These are phyloP conservation scores for Mus caroli DNA, from an alignment of 2,797 vertebrate genomes.

Conservation along the genomic window DNA sequence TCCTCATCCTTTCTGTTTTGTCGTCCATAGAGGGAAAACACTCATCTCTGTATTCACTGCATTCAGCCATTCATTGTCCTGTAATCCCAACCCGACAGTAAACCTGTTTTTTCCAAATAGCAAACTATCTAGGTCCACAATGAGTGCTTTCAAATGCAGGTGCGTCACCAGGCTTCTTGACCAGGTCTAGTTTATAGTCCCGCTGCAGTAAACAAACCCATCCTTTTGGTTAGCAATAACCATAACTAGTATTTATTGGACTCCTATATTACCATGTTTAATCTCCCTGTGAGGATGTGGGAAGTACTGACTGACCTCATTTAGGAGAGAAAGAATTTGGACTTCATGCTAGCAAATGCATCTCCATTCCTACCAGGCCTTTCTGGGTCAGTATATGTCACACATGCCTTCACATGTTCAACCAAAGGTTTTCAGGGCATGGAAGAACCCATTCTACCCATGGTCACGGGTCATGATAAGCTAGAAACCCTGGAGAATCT, in stretches of 20 bases:
- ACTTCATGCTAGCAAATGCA: background rate
- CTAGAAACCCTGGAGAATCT: background rate
- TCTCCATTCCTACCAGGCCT: background rate
- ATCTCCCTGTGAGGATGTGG: background rate
- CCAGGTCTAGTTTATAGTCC: background rate
- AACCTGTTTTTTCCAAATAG: slow-evolving; percentile 26
- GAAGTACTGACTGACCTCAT: too few relatives aligned
- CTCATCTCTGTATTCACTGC: background rate
- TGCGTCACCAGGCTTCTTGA: background rate
- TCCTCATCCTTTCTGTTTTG: background rate
- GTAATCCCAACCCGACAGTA: background rate
- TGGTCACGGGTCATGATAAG: rapidly evolving
- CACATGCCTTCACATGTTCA: background rate
- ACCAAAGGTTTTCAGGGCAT: background rate
- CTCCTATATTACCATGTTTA: background rate
- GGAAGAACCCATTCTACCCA: background rate
- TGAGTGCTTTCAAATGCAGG: background rate
- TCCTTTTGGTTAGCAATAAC: background rate
- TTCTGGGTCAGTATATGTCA: rapidly evolving
- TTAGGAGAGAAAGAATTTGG: background rate
- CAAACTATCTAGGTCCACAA: background rate
- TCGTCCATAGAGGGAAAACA: background rate
- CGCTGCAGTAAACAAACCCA: background rate
- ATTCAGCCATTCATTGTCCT: background rate
- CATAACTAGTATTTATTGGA: background rate